Evolutionary conservation across 2,888 invertebrate species (phyloP), one percentile per base, ranked within the genome.

Genomic region (Lumbricus terrestris): DNA sequence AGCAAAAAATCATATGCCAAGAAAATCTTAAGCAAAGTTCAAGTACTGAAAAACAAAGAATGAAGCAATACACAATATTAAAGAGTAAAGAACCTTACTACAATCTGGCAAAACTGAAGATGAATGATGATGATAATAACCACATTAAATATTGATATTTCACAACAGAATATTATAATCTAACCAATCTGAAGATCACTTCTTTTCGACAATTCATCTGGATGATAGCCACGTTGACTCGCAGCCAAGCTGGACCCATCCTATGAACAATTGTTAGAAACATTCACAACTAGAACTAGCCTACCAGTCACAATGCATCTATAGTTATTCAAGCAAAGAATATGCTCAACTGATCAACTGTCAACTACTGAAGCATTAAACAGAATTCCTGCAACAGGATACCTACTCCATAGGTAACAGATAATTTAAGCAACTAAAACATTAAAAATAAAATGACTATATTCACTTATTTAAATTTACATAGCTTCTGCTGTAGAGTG

Each of bases 171-270:
- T 85, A 37, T 40, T 6, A 38, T 23, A 89, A 15, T 88, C 93
- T 91, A 88, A 95, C 95, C 96, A 90, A 96, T 95, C 91, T 94
- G 95, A 16, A 96, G 93, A 11, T 93, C 92, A n/a, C 94, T 94
- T 90, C 92, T 93, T 90, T 95, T 95, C 4, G 92, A 91, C 37
- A 95, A 92, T 95, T 99, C 99, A 92, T 98, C 98, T 89, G 97
- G 96, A 94, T 98, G 98, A 95, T 99, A 99, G 0, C 98, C 98
- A 93, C 99, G 96, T 95, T 99, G 98, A 16, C 97, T 97, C 0
- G 98, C 97, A 0, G 97, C 96, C 42, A 90, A 85, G 37, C 42
- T 91, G 20, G 91, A 88, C 29, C 92, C 92, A 88, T 92, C 92
- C 91, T 92, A 69, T n/a, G 29, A 69, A 69, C 4, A 69, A n/a